These are phyloP conservation scores for Mus musculus DNA, from an alignment of 2,113 vertebrate genomes.

Conservation along the genomic window DNA sequence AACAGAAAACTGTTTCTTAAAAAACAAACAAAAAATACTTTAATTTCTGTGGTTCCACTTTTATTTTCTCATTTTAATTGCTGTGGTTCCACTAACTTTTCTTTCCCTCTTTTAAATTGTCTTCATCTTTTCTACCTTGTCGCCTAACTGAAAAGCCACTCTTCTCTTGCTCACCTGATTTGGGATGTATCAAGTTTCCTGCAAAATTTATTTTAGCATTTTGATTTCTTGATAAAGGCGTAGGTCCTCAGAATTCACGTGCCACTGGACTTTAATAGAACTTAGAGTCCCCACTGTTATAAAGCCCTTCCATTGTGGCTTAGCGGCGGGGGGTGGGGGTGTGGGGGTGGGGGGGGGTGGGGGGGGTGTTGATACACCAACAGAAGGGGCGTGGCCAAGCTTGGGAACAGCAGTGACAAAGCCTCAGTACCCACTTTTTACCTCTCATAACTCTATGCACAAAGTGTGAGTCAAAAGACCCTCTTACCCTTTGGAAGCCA, in stretches of 20 bases:
- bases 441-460: not conserved
- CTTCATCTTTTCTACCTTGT: not conserved
- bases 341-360: too few species aligned
- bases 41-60: not conserved
- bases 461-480: not conserved
- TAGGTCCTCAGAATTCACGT: not conserved
- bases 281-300: not conserved
- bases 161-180: not conserved
- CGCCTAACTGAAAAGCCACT: slow-evolving; percentile 10
- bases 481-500: not conserved
- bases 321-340: not conserved
- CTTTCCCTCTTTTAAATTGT: not conserved
- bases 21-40: slow-evolving; percentile 40
- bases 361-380: too few species aligned
- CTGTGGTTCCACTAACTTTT: not conserved
- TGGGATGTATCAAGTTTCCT: not conserved
- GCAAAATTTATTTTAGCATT: not conserved
- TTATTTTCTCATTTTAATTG: not conserved
- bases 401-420: not conserved
- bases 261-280: not conserved
- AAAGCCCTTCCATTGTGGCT: not conserved
- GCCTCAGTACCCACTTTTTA: not conserved
- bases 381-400: not conserved
- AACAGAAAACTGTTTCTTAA: slow-evolving; percentile 67
- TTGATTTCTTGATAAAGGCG: not conserved